Conservation (phyloP, 2,888 invertebrate species). For the Drosophila prostipennis region DNA sequence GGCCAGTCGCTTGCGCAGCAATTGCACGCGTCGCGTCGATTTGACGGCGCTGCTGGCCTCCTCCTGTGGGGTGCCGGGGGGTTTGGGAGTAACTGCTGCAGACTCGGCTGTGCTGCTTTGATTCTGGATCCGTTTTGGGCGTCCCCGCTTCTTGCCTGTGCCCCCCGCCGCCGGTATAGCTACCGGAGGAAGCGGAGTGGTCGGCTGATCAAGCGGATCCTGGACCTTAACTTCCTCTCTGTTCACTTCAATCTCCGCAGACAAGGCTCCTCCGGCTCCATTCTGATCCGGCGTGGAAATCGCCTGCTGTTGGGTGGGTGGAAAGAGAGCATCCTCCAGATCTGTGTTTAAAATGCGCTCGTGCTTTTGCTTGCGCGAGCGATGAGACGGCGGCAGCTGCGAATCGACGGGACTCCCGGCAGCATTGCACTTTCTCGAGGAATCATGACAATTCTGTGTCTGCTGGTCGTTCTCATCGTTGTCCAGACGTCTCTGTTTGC, state of each 20-base stretch:
- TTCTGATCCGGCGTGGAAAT: slow-evolving; percentile 17
- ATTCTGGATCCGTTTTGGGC: slow-evolving; percentile 83
- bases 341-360: slow-evolving; percentile 77
- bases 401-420: slow-evolving; percentile 33
- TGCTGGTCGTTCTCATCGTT: slow-evolving; percentile 67
- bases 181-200: background rate
- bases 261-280: slow-evolving; percentile 4
- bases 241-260: background rate
- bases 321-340: slow-evolving; percentile 65
- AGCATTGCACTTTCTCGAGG: slow-evolving; percentile 20
- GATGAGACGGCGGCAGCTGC: slow-evolving; percentile 54
- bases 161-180: slow-evolving; percentile 5
- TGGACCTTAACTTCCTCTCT: slow-evolving; percentile 8
- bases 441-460: slow-evolving; percentile 59
- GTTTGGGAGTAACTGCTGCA: slow-evolving; percentile 10
- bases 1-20: slow-evolving; percentile 81
- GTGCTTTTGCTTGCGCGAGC: slow-evolving; percentile 81
- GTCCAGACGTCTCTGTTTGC: slow-evolving; percentile 73
- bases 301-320: slow-evolving; percentile 23
- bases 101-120: slow-evolving; percentile 18
- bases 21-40: slow-evolving; percentile 81
- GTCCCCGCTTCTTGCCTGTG: slow-evolving; percentile 83
- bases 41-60: slow-evolving; percentile 61
- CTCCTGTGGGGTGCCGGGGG: slow-evolving; percentile 21
- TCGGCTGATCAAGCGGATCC: slow-evolving; percentile 16